A percentile compares a stretch with the other conserved stretches of the same genome.
Conservation (phyloP, 1,140 invertebrate species). For the Drosophila lacteicornis region DNA sequence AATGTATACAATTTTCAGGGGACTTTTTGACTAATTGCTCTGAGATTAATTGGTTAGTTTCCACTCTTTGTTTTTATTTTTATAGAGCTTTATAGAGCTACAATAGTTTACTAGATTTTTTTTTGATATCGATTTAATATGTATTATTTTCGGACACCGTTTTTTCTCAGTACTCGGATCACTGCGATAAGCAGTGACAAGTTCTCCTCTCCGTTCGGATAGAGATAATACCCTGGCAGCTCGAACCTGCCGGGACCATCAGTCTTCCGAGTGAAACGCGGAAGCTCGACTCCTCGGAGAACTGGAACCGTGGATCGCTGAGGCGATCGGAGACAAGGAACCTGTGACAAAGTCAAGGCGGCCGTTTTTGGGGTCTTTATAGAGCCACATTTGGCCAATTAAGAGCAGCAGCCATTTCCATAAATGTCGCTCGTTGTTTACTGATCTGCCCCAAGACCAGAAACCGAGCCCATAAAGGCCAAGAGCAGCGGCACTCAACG, state of each 20-base stretch:
- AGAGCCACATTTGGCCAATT: conserved; percentile 78
- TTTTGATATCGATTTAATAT: background rate
- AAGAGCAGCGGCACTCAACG: conserved; percentile 46
- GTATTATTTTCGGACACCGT: too few species aligned
- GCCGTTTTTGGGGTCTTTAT: conserved; percentile 45
- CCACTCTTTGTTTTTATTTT: background rate
- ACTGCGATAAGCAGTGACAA: conserved; percentile 31
- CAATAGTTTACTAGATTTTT: too few species aligned
- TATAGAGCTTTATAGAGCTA: background rate
- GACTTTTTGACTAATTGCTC: too few species aligned
- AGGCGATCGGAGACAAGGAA: background rate
- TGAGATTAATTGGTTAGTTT: accelerated
- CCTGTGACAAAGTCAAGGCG: conserved; percentile 61
- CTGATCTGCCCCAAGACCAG: conserved; percentile 62
- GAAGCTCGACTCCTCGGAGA: conserved; percentile 43
- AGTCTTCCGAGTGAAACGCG: conserved; percentile 71
- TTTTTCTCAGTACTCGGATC: conserved; percentile 5
- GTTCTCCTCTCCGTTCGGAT: conserved; percentile 25
- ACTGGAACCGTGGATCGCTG: conserved; percentile 16
- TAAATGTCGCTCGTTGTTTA: conserved; percentile 62
- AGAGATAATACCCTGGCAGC: conserved; percentile 15
- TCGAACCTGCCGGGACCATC: conserved; percentile 42
- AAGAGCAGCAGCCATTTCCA: conserved; percentile 47
- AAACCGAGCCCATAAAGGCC: conserved; percentile 53
- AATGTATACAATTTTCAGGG: too few species aligned